These are phyloP conservation scores for Strix uralensis DNA, from an alignment of 2,113 vertebrate genomes.

Conservation along the genomic window DNA sequence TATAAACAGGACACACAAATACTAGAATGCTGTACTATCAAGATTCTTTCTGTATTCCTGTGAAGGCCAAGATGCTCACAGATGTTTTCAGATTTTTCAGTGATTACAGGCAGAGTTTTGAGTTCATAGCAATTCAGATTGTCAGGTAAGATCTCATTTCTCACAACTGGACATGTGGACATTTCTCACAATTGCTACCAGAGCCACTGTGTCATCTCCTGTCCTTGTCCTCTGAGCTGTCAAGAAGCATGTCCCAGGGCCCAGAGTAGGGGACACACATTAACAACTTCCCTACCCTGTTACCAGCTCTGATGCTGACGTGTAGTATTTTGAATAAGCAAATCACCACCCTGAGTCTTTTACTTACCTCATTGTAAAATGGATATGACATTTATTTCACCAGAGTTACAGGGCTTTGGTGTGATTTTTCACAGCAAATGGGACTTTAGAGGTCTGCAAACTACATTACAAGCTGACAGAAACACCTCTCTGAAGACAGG, in stretches of 20 bases:
- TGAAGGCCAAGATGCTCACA: not conserved
- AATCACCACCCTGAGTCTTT: not conserved
- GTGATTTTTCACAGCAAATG: not conserved
- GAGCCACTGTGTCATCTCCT: not conserved
- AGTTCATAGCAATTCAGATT: not conserved
- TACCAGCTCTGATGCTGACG: accelerated
- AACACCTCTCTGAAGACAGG: not conserved
- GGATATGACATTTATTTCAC: not conserved
- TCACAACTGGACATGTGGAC: not conserved
- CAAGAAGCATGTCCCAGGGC: not conserved
- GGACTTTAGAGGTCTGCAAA: not conserved
- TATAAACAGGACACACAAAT: accelerated
- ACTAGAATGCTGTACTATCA: not conserved
- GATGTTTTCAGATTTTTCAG: not conserved
- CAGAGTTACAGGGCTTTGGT: not conserved
- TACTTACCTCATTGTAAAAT: not conserved
- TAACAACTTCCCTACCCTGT: not conserved
- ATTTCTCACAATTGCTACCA: not conserved
- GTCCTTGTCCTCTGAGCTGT: not conserved
- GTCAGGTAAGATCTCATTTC: not conserved
- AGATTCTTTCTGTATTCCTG: not conserved
- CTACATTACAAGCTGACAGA: not conserved
- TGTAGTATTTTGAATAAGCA: not conserved
- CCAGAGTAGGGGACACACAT: not conserved
- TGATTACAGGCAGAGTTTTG: not conserved